Percentiles rank a stretch among this genome's conserved stretches.
Conservation (phyloP, 2,797 vertebrate species). For the Onychomys arenicola region DNA sequence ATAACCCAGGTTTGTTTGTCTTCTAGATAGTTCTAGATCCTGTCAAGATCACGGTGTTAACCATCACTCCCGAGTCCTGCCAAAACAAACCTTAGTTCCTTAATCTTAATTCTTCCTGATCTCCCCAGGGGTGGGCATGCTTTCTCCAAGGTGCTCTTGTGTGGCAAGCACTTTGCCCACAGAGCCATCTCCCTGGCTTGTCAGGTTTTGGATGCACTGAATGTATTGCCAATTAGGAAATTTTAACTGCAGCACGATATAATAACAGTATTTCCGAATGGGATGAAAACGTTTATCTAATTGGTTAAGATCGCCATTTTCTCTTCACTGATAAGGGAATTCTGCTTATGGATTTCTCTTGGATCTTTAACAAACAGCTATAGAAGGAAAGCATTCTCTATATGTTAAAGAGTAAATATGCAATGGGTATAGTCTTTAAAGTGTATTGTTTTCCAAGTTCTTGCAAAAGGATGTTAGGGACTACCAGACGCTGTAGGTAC, state of each 20-base stretch:
- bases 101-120: not conserved
- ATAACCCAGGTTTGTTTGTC: not conserved
- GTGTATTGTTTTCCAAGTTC: not conserved
- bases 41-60: not conserved
- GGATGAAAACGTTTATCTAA: not conserved
- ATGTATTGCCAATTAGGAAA: not conserved
- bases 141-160: not conserved
- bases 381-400: not conserved
- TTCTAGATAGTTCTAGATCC: not conserved
- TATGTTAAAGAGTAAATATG: not conserved
- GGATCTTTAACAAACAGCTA: not conserved
- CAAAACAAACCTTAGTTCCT: not conserved
- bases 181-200: not conserved
- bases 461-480: not conserved
- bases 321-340: not conserved
- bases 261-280: not conserved
- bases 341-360: conserved; percentile 21
- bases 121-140: not conserved
- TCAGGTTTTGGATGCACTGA: not conserved
- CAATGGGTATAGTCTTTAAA: not conserved
- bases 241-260: not conserved
- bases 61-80: not conserved
- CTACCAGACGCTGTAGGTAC: not conserved
- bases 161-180: not conserved
- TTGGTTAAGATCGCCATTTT: not conserved